Evolutionary conservation across 2,113 vertebrate genomes (phyloP).

Genomic region (Oryzias curvinotus): DNA sequence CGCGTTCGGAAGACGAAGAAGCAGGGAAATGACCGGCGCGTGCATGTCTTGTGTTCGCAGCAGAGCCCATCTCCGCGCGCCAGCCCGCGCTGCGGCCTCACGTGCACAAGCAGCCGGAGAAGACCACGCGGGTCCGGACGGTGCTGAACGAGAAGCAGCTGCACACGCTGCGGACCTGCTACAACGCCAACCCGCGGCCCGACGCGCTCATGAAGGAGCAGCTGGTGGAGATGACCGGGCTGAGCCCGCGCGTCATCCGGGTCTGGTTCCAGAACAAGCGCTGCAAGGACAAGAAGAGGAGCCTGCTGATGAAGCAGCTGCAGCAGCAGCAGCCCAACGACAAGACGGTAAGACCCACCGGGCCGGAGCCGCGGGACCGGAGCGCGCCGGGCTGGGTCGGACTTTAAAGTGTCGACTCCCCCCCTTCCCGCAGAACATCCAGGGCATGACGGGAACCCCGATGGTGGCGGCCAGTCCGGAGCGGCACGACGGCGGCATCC

Average conservation of each 20-base stretch:
- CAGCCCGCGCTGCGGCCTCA: conserved; percentile 93
- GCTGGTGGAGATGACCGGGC: conserved; percentile 97
- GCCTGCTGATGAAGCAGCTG: conserved; percentile 96
- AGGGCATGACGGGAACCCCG: conserved; percentile 98
- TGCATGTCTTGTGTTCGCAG: conserved; percentile 76
- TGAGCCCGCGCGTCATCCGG: conserved; percentile 95
- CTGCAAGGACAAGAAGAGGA: conserved; percentile 98
- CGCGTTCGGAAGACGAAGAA: no score
- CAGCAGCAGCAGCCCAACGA: conserved; percentile 97
- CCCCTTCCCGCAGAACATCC: conserved; percentile 88
- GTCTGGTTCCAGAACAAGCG: conserved; percentile 99
- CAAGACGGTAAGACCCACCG: conserved; percentile 90
- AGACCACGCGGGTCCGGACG: conserved; percentile 95
- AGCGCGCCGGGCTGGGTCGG: background rate
- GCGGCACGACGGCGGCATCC: conserved; percentile 95
- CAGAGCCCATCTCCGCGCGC: conserved; percentile 96
- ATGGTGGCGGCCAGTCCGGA: conserved; percentile 99
- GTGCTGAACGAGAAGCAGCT: conserved; percentile 99
- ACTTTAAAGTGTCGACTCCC: no score
- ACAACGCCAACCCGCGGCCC: conserved; percentile 95
- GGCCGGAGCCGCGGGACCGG: background rate
- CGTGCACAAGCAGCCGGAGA: conserved; percentile 97
- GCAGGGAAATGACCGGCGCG: no score
- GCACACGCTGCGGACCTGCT: conserved; percentile 97
- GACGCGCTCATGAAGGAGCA: conserved; percentile 99